Percentiles rank a stretch among this genome's conserved stretches.
phyloP scores from a whole-genome alignment of 2,888 invertebrate genomes.

The Drosophila limbata region DNA sequence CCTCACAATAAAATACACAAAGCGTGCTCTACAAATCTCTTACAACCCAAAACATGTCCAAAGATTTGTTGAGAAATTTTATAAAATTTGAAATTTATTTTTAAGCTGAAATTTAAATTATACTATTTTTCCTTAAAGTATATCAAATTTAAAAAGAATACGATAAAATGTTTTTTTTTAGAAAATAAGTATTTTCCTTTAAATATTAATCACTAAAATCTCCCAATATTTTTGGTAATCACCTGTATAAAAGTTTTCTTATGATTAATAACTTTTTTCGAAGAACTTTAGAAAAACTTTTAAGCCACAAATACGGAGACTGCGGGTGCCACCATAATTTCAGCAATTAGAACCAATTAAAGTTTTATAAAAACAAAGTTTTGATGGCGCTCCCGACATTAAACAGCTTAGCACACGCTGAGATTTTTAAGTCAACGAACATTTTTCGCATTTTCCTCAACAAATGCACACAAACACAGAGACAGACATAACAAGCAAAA shows the following conservation, averaged over 20 bases:
- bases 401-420: conserved; percentile 55
- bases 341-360: conserved; percentile 73
- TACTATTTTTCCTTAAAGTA: too few species aligned
- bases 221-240: background rate
- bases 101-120: too few species aligned
- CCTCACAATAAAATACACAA: conserved; percentile 28
- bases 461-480: background rate
- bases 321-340: conserved; percentile 33
- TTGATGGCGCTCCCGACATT: conserved; percentile 26
- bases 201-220: background rate
- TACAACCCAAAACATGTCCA: background rate
- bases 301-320: conserved; percentile 11
- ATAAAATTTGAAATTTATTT: too few species aligned
- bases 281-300: conserved; percentile 27
- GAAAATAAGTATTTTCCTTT: too few species aligned
- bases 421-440: conserved; percentile 36
- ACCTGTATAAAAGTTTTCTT: background rate
- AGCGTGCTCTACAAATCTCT: background rate
- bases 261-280: conserved; percentile 27
- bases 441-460: conserved; percentile 11
- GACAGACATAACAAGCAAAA: conserved; percentile 8
- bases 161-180: too few species aligned
- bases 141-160: too few species aligned
- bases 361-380: conserved; percentile 66
- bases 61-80: too few species aligned